A percentile compares a stretch with the other conserved stretches of the same genome.
These are phyloP conservation scores for Zapornia atra DNA, from an alignment of 2,113 vertebrate species.

Conservation along the genomic window DNA sequence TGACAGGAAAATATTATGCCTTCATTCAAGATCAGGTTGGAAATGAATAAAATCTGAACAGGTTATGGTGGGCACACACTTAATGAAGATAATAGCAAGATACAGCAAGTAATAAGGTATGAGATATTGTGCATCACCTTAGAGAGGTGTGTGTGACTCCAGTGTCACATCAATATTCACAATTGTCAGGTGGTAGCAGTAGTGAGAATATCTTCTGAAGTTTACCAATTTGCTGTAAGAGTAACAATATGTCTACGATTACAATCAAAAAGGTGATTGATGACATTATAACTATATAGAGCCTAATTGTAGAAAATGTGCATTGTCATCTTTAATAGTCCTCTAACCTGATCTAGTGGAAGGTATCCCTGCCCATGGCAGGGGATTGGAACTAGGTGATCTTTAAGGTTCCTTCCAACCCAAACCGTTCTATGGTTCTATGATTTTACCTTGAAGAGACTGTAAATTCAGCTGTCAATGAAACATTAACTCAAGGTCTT, in stretches of 20 bases:
- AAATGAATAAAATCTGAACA: not conserved
- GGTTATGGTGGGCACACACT: not conserved
- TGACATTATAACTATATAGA: not conserved
- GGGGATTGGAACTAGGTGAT: too few relatives aligned
- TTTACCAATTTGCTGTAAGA: not conserved
- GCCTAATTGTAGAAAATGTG: not conserved
- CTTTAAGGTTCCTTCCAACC: too few relatives aligned
- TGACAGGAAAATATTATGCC: not conserved
- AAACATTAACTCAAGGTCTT: not conserved
- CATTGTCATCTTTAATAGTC: not conserved
- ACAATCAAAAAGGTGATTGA: not conserved
- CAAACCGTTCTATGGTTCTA: too few relatives aligned
- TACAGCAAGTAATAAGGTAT: not conserved
- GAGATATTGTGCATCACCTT: not conserved
- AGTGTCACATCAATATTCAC: not conserved
- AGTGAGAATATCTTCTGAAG: not conserved
- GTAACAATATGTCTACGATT: not conserved
- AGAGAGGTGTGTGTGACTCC: not conserved
- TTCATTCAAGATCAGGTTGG: not conserved
- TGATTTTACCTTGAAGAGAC: not conserved
- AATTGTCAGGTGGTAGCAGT: not conserved
- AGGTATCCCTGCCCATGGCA: too few relatives aligned
- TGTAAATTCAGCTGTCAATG: not conserved
- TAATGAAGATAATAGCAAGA: not conserved
- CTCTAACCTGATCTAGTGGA: not conserved